Base-by-base conservation (phyloP, 2,113 vertebrate species). In the Cinclus mexicanus region DNA sequence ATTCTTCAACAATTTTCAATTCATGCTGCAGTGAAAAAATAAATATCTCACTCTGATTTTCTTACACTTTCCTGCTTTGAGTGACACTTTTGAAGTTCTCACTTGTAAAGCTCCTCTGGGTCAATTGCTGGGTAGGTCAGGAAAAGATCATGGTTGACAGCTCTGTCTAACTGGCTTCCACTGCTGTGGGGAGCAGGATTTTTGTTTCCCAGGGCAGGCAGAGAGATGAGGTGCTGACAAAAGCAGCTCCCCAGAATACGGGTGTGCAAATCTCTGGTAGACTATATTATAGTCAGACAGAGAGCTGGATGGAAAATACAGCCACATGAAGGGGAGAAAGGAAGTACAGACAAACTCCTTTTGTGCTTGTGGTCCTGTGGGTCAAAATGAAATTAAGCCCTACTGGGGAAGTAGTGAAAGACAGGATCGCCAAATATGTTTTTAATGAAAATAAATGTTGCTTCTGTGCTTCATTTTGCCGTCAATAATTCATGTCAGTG, bases 91-190 rank as follows among this genome's bases (percentile, higher is more conserved):
- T 56, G 17, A 88, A 95, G 83, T 49, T 81, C 75, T 84, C 68
- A 60, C 44, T 96, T 78, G 71, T 50, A 80, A 92, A 91, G 75
- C 44, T 93, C 71, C 75, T 93, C 56, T 64, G 87, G 56, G 49
- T 67, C 65, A 89, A 1, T 50, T 56, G 47, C 79, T 94, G 78
- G 11, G 46, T 24, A 29, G 68, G 64, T 89, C 81, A 95, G 78
- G 52, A 41, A 78, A 71, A 77, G 37, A 94, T 50, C 59, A 21
- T 2, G 41, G 59, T 3, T 8, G 7, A 52, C 82, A 90, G 60
- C 75, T 71, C 44, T 65, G 28, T 7, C 5, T 52, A 80, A 76
- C 35, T 33, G 41, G 42, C 74, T 93, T 71, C 79, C 2, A 2
- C 17, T 3, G 1, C 3, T 39, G 22, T 41, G 47, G 37, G 41